Evolutionary conservation across 2,797 vertebrate genomes (phyloP).

Genomic region (Falco novaeseelandiae): DNA sequence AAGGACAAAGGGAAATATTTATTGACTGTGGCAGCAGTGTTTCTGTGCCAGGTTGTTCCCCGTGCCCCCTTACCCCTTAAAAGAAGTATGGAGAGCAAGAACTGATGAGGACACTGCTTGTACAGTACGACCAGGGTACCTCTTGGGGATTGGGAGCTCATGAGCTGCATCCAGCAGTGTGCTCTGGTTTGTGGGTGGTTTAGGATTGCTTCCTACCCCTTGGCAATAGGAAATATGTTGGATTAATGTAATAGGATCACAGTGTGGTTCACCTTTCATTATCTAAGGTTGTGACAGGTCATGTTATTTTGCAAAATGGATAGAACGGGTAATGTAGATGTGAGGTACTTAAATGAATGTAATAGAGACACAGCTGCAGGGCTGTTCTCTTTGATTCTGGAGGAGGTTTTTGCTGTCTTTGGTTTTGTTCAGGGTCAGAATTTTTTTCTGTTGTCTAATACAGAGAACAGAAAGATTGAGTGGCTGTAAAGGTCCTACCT

Average conservation of each 20-base stretch:
- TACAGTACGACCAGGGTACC: neutral
- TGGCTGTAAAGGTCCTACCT: neutral
- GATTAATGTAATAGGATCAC: neutral
- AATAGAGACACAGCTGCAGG: neutral
- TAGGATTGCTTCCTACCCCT: neutral
- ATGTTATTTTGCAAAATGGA: neutral
- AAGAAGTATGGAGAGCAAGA: neutral
- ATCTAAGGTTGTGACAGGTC: neutral
- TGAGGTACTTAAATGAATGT: neutral
- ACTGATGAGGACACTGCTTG: rapidly evolving
- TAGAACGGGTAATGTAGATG: neutral
- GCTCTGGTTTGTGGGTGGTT: neutral
- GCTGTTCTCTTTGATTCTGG: neutral
- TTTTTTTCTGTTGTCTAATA: neutral
- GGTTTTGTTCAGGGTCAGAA: neutral
- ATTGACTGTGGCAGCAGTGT: neutral
- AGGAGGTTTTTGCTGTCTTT: neutral
- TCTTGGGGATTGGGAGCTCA: rapidly evolving
- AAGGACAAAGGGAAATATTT: neutral
- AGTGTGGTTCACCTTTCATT: neutral
- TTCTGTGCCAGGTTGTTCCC: neutral
- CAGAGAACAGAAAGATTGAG: neutral
- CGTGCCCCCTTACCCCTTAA: neutral
- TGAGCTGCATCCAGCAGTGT: neutral
- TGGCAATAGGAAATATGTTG: neutral